Conservation (phyloP, 2,888 invertebrate genomes). For the Oxyscelio sp. region DNA sequence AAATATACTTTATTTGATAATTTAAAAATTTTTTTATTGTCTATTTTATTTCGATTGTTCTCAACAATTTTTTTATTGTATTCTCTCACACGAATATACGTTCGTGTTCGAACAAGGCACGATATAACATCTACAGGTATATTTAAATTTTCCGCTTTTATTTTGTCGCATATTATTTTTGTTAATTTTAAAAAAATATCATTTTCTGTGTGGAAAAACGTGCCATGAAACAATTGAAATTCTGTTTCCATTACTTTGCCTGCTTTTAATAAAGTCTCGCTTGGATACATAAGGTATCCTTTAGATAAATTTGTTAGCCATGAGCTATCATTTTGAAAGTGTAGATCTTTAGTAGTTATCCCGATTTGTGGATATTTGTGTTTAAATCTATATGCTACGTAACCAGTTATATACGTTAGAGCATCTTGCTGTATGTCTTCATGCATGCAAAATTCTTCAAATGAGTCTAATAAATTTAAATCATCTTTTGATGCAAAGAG, state of each 20-base stretch:
- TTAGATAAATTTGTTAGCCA: background rate
- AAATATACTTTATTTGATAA: too few species aligned
- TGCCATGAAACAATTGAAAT: background rate
- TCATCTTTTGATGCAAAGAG: background rate
- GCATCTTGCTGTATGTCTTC: background rate
- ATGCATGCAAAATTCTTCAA: background rate
- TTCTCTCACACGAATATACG: slow-evolving; percentile 1
- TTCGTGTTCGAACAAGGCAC: background rate
- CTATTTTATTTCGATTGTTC: background rate
- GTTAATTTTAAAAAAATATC: background rate
- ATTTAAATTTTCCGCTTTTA: background rate
- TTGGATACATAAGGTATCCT: background rate
- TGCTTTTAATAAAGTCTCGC: background rate
- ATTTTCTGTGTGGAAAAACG: background rate
- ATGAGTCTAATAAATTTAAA: background rate
- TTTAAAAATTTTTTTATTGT: too few species aligned
- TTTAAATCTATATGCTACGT: background rate
- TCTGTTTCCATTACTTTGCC: background rate
- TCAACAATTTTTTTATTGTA: background rate
- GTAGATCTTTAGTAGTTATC: background rate
- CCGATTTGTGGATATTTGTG: background rate
- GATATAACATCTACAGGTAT: background rate
- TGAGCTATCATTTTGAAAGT: background rate
- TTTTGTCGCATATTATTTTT: background rate
- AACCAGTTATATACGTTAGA: background rate